A percentile compares a stretch with the other conserved stretches of the same genome.
These are phyloP conservation scores for Clostera curtula DNA, from an alignment of 2,888 invertebrate species.

Conservation along the genomic window DNA sequence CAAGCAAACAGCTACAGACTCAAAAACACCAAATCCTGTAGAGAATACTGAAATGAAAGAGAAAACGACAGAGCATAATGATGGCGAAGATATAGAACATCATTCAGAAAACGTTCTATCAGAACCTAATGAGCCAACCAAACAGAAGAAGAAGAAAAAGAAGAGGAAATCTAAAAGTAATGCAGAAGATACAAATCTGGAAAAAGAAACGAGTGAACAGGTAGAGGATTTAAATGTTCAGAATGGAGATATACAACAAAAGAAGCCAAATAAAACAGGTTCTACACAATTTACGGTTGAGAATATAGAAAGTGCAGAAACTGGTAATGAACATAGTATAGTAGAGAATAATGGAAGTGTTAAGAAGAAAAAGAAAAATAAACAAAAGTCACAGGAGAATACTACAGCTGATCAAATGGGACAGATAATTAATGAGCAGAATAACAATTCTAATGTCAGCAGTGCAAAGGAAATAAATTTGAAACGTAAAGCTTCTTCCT, in stretches of 20 bases:
- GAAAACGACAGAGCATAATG: conserved; percentile 2
- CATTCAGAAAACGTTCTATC: not conserved
- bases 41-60: conserved; percentile 2
- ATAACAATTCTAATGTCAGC: conserved; percentile 1
- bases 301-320: conserved; percentile 25
- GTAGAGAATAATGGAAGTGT: conserved; percentile 3
- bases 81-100: too few species aligned
- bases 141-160: conserved; percentile 23
- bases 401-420: conserved; percentile 12
- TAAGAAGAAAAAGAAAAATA: conserved; percentile 23
- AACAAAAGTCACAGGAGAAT: conserved; percentile 4
- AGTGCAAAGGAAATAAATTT: conserved; percentile 10
- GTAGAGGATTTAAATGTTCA: too few species aligned
- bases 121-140: conserved; percentile 3
- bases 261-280: too few species aligned
- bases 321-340: conserved; percentile 30
- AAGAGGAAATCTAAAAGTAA: conserved; percentile 33
- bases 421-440: conserved; percentile 8
- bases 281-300: conserved; percentile 40
- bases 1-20: too few species aligned
- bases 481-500: conserved; percentile 17
- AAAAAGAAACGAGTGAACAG: too few species aligned
- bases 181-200: too few species aligned
- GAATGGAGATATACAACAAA: too few species aligned
- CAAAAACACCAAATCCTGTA: conserved; percentile 5